Conservation (phyloP, 2,113 vertebrate species). For the Antechinus flavipes region DNA sequence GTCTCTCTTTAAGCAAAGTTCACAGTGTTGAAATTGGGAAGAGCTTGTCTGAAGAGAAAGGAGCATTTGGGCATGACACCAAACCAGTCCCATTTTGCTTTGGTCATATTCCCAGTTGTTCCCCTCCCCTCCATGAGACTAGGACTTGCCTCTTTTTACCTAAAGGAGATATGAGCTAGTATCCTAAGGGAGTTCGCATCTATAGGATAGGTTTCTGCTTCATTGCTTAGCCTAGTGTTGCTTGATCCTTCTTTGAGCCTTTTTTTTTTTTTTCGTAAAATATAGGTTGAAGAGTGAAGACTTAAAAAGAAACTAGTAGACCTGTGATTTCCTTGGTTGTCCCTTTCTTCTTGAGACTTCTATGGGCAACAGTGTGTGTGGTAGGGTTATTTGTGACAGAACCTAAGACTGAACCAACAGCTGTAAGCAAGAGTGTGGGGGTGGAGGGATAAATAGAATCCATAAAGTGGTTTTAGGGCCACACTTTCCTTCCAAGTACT, state of each 20-base stretch:
- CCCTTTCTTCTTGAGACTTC: neutral
- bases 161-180: neutral
- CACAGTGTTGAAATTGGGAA: neutral
- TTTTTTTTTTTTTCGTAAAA: neutral
- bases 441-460: neutral
- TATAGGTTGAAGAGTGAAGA: neutral
- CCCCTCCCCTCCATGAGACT: neutral
- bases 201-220: neutral
- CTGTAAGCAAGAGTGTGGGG: neutral
- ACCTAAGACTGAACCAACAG: neutral
- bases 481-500: neutral
- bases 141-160: neutral
- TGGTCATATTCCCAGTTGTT: neutral
- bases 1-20: neutral
- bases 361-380: neutral
- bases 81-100: neutral
- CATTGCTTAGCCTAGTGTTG: neutral
- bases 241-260: neutral
- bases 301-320: neutral
- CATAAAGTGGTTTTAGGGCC: neutral
- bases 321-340: neutral
- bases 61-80: neutral
- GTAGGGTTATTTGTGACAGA: neutral
- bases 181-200: neutral
- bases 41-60: neutral